Base-by-base conservation (phyloP, 2,797 vertebrate genomes). In the Poeciliopsis turneri region DNA sequence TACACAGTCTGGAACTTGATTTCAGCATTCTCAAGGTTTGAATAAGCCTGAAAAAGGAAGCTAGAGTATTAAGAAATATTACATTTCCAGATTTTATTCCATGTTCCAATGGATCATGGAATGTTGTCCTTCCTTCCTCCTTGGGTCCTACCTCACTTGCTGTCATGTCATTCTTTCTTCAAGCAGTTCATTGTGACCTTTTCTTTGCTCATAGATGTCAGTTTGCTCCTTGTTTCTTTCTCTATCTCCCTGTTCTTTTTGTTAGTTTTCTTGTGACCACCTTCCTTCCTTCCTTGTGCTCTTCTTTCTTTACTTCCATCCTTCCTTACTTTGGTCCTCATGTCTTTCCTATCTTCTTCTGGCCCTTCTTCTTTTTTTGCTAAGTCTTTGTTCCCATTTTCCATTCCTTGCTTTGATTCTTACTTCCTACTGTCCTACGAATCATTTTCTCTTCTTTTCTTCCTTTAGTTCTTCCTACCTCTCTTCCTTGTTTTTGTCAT, bases 1-100 rank as follows among this genome's bases (percentile, higher is more conserved):
- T 45, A 45, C 39, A 36, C 33, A 66, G 64, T 68, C 41, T 71
- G 43, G n/a, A 71, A 46, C 68, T 46, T 71, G 41, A 43, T 69
- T 69, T 39, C 41, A 69, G 39, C n/a, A 15, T 45, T 45, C 4
- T 45, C 41, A n/a, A 71, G 43, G 41, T 71, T 45, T 71, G 15
- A 71, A 71, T 45, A 71, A 45, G 25, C 36, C n/a, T 28, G 10
- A 46, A 45, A 71, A 45, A 20, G 43, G 13, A 71, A 71, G 12
- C 2, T 16, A 45, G 45, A 71, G 68, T 71, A 46, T 46, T 46
- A 28, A 71, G 68, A 71, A 45, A 71, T 45, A n/a, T 71, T 16
- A n/a, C 25, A 46, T 28, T 45, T 16, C n/a, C 6, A 28, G 68
- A 71, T 15, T 28, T 28, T 46, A 28, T 45, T 28, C 25, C 23